Conservation (phyloP, 2,888 invertebrate genomes). For the Acrobasis suavella region DNA sequence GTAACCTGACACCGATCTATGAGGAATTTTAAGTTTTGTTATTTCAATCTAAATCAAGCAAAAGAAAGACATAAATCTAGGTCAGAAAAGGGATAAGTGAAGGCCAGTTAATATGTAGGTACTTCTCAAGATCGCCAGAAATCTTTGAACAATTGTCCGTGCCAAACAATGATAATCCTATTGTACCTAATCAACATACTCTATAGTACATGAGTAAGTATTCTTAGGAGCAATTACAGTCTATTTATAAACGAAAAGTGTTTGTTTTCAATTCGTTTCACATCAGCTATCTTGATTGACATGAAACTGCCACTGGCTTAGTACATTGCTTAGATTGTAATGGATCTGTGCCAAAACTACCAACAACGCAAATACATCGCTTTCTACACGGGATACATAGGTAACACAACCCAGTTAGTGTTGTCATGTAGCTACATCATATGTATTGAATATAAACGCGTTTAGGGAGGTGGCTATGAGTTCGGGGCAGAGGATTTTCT, state of each 20-base stretch:
- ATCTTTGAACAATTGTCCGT: background rate
- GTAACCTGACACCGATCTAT: too few species aligned
- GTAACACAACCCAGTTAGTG: too few species aligned
- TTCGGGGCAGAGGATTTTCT: too few species aligned
- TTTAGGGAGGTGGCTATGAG: too few species aligned
- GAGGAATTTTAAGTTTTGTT: too few species aligned
- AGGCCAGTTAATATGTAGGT: background rate
- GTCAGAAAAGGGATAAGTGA: background rate
- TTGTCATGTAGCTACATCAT: too few species aligned
- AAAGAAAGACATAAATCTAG: too few species aligned
- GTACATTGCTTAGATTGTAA: constrained; percentile 5
- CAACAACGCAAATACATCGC: constrained; percentile 19
- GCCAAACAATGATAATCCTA: background rate
- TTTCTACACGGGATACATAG: too few species aligned
- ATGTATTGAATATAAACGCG: too few species aligned
- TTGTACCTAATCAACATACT: background rate
- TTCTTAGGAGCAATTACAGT: background rate
- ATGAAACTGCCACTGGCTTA: constrained; percentile 4
- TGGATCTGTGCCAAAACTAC: constrained; percentile 23
- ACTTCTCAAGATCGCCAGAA: background rate
- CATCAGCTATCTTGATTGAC: constrained; percentile 18
- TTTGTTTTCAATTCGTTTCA: constrained; percentile 17
- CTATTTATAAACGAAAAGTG: constrained; percentile 18
- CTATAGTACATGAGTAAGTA: background rate
- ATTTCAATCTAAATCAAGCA: background rate